These are phyloP conservation scores for Papilio glaucus DNA, from an alignment of 1,140 invertebrate genomes.

Conservation along the genomic window DNA sequence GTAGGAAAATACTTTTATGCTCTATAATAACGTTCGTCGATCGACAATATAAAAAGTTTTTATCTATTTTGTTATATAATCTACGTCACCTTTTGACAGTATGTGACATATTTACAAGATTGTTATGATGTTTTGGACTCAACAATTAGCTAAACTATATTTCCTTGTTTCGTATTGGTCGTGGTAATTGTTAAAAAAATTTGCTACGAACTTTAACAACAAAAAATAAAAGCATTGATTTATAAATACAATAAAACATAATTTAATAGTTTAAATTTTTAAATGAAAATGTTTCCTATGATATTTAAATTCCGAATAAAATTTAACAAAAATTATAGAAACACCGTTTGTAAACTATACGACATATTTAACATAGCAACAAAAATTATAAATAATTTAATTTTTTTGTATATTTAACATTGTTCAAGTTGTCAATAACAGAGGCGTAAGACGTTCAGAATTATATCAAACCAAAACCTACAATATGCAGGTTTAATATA, in stretches of 20 bases:
- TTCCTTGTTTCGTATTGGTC: slow-evolving; percentile 27
- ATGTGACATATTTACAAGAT: slow-evolving; percentile 31
- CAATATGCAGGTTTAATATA: slow-evolving; percentile 77
- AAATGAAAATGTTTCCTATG: slow-evolving; percentile 24
- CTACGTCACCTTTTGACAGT: slow-evolving; percentile 35
- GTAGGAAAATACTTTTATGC: slow-evolving; percentile 35
- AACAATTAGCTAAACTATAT: slow-evolving; percentile 17
- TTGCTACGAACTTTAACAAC: slow-evolving; percentile 22
- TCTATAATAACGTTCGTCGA: slow-evolving; percentile 18
- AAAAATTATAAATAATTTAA: background rate
- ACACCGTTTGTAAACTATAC: slow-evolving; percentile 30
- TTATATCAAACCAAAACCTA: slow-evolving; percentile 53
- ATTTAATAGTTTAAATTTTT: background rate
- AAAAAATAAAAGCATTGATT: slow-evolving; percentile 32
- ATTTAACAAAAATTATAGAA: slow-evolving; percentile 28
- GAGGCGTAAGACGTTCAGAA: slow-evolving; percentile 7
- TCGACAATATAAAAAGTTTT: slow-evolving; percentile 23
- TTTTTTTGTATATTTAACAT: too few species aligned
- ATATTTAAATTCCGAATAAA: slow-evolving; percentile 2
- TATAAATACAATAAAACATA: slow-evolving; percentile 21
- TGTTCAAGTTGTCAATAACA: slow-evolving; percentile 15
- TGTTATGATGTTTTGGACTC: slow-evolving; percentile 35
- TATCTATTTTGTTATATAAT: background rate
- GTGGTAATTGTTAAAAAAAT: slow-evolving; percentile 7
- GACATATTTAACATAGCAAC: slow-evolving; percentile 12